Evolutionary conservation across 2,113 vertebrate genomes (phyloP).

Genomic region (Hippocampus zosterae): DNA sequence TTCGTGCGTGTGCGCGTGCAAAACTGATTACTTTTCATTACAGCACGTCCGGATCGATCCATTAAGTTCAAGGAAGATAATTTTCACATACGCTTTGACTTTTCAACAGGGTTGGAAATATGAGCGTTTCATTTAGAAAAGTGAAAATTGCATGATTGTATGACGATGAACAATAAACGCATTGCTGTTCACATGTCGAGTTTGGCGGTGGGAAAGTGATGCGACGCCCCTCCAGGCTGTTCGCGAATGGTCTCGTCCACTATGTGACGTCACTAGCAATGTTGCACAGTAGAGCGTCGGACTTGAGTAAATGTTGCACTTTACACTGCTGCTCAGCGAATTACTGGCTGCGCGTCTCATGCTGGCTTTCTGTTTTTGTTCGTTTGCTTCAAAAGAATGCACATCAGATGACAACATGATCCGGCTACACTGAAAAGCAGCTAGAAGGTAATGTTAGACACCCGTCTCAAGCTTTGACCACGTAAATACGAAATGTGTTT

Average conservation of each 20-base stretch:
- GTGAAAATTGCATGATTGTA: background rate
- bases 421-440: conserved; percentile 24
- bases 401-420: conserved; percentile 22
- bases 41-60: conserved; percentile 24
- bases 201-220: background rate
- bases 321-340: conserved; percentile 19
- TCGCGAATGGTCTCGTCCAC: conserved; percentile 23
- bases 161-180: background rate
- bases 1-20: background rate
- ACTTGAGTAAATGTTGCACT: conserved; percentile 42
- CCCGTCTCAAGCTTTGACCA: background rate
- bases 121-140: background rate
- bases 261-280: conserved; percentile 50
- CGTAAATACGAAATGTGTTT: background rate
- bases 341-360: conserved; percentile 19
- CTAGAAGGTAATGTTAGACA: background rate
- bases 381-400: background rate
- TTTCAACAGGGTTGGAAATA: background rate
- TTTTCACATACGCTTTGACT: background rate
- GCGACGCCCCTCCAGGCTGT: background rate
- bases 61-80: conserved; percentile 1
- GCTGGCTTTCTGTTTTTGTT: conserved; percentile 10
- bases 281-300: conserved; percentile 50
- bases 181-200: background rate
- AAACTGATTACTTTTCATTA: conserved; percentile 66